Conservation (phyloP, 2,888 invertebrate species). For the Synanthedon formicaeformis region DNA sequence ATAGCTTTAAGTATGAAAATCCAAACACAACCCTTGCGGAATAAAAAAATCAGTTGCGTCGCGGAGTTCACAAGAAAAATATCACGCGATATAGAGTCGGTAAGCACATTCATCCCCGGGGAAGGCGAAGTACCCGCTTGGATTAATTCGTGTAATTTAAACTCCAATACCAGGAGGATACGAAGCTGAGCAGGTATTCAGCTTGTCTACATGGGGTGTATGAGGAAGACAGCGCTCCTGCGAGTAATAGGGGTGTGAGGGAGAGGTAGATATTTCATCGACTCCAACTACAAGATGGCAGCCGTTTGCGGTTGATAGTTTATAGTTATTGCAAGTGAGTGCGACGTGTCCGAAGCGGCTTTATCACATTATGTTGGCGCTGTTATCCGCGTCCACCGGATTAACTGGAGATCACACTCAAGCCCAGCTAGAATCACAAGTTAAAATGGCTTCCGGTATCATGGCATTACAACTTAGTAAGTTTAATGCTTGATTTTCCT, state of each 20-base stretch:
- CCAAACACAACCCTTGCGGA: not conserved
- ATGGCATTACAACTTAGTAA: constrained; percentile 33
- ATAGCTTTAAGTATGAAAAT: too few relatives aligned
- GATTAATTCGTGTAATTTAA: constrained; percentile 62
- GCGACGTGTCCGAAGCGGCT: constrained; percentile 58
- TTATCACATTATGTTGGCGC: constrained; percentile 66
- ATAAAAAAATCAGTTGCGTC: constrained; percentile 7
- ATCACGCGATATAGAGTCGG: constrained; percentile 19
- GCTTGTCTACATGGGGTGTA: constrained; percentile 34
- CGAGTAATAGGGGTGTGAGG: constrained; percentile 29
- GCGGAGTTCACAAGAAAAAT: constrained; percentile 16
- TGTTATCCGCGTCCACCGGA: constrained; percentile 62
- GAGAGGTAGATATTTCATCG: constrained; percentile 60
- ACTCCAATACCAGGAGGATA: constrained; percentile 55
- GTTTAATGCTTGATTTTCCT: constrained; percentile 4
- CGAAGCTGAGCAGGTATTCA: constrained; percentile 40
- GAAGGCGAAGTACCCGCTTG: constrained; percentile 33
- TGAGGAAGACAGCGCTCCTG: constrained; percentile 30
- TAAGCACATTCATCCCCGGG: constrained; percentile 35
- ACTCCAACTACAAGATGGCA: constrained; percentile 64
- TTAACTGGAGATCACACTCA: constrained; percentile 56
- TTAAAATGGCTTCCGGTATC: constrained; percentile 44
- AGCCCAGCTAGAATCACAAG: constrained; percentile 21
- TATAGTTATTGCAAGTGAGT: constrained; percentile 68
- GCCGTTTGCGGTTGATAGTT: constrained; percentile 70